Percentiles rank a stretch among this genome's conserved stretches.
These are phyloP conservation scores for Drosophila rhopaloa DNA, from an alignment of 1,140 invertebrate genomes.

Conservation along the genomic window DNA sequence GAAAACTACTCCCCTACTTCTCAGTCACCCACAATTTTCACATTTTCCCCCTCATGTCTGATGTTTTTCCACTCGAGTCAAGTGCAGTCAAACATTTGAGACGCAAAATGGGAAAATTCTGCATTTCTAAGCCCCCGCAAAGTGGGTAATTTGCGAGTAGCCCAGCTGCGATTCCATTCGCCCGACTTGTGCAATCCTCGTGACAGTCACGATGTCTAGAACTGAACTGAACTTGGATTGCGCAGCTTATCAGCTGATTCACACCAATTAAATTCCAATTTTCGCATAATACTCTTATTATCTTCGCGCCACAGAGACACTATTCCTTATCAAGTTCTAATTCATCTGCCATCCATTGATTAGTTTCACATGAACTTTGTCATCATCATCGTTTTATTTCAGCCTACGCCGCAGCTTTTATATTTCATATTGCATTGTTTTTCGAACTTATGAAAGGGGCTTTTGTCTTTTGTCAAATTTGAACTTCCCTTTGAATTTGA, in stretches of 20 bases:
- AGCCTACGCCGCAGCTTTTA: neutral
- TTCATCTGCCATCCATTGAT: constrained; percentile 31
- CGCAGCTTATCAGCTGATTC: constrained; percentile 43
- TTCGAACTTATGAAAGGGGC: neutral
- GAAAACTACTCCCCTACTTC: neutral
- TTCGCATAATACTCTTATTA: constrained; percentile 26
- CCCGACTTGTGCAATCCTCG: constrained; percentile 40
- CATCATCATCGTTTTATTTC: neutral
- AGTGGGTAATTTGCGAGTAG: constrained; percentile 27
- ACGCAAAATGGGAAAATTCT: constrained; percentile 32
- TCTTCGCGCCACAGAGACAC: neutral
- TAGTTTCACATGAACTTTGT: constrained; percentile 35
- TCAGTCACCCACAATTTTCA: constrained; percentile 1
- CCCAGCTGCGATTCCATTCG: constrained; percentile 36
- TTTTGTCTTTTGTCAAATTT: constrained; percentile 32
- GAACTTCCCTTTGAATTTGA: constrained; percentile 28
- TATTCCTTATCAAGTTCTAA: constrained; percentile 28
- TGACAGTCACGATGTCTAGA: constrained; percentile 63
- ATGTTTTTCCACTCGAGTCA: constrained; percentile 47
- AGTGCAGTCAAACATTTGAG: constrained; percentile 63
- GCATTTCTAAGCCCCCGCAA: constrained; percentile 32
- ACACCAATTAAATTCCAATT: constrained; percentile 47
- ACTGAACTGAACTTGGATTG: constrained; percentile 30
- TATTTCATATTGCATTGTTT: constrained; percentile 15
- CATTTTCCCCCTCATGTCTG: neutral